Base-by-base conservation (phyloP, 2,113 vertebrate genomes). In the Ciconia maguari region DNA sequence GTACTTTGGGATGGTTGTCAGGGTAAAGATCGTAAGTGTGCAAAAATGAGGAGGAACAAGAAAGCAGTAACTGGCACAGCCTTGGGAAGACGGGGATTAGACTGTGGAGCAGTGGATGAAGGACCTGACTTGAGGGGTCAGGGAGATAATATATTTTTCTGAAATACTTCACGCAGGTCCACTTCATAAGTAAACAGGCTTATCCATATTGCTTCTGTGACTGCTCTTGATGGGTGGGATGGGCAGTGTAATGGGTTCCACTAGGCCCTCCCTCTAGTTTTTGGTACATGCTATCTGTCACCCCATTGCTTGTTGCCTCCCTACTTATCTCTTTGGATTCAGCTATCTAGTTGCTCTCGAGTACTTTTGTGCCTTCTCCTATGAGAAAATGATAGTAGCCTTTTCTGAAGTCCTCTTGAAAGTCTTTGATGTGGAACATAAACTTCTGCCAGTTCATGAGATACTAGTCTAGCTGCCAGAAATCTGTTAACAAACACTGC, bases 271-370 rank as follows among this genome's bases (percentile, higher is more conserved):
- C 55, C 27, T 80, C 4, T 42, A 4, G 32, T 25, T 64, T 32
- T 41, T 68, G 26, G 8, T 82, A 34, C 1, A 2, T 55, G 18
- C 34, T 90, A 5, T 82, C 74, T 94, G 17, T 49, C 24, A 20
- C 11, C 22, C 32, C 10, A 2, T 2, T 92, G 81, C 70, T 24
- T 70, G 41, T 80, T 74, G 44, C 48, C 74, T 95, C 78, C 57
- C 61, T 49, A 0, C 34, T 89, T 94, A 86, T 70, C 95, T 88
- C 30, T 32, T 60, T 72, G 57, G n/a, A 24, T 76, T 89, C 49
- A 52, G 10, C 52, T 80, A 0, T 61, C 14, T n/a, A 0, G 21
- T 54, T 78, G 38, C 44, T 51, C 52, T 72, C 0, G 0, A 74
- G 27, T 32, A 20, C 41, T 87, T 48, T 11, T 60, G 21, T 85